These are phyloP conservation scores for Atta cephalotes DNA, from an alignment of 1,140 invertebrate genomes.

Conservation along the genomic window DNA sequence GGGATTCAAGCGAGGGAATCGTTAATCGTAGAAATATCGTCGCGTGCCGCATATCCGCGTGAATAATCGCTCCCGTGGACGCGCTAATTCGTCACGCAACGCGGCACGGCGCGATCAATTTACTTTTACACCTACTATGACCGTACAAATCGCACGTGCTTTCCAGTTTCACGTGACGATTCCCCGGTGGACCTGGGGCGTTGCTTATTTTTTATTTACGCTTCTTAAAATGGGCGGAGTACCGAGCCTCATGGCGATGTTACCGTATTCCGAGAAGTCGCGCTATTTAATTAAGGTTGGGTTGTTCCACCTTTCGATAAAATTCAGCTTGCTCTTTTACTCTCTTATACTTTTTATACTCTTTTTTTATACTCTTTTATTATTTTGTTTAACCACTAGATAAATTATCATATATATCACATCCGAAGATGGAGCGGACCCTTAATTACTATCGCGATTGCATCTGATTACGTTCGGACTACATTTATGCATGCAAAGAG, in stretches of 20 bases:
- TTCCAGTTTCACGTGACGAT: slow-evolving; percentile 5
- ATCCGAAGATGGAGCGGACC: too few species aligned
- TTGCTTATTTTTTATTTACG: slow-evolving; percentile 17
- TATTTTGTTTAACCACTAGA: too few species aligned
- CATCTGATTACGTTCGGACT: not conserved
- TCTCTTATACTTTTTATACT: too few species aligned
- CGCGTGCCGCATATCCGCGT: slow-evolving; percentile 32
- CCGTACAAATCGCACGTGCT: slow-evolving; percentile 32
- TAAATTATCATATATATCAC: too few species aligned
- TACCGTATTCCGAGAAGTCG: not conserved
- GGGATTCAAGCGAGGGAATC: slow-evolving; percentile 6
- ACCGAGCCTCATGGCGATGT: not conserved
- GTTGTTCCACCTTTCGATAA: too few species aligned
- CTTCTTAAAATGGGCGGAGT: not conserved
- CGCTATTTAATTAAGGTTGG: not conserved
- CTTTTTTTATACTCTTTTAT: too few species aligned
- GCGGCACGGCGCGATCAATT: slow-evolving; percentile 22
- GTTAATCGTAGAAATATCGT: slow-evolving; percentile 59
- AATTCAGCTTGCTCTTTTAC: too few species aligned
- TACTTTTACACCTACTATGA: slow-evolving; percentile 24
- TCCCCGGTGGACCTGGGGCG: not conserved
- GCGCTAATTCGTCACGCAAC: slow-evolving; percentile 54
- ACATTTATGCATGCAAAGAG: not conserved
- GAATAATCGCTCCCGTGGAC: slow-evolving; percentile 37
- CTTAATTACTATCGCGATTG: not conserved